Evolutionary conservation across 2,797 vertebrate species (phyloP).

Genomic region (Sebastes steindachneri): DNA sequence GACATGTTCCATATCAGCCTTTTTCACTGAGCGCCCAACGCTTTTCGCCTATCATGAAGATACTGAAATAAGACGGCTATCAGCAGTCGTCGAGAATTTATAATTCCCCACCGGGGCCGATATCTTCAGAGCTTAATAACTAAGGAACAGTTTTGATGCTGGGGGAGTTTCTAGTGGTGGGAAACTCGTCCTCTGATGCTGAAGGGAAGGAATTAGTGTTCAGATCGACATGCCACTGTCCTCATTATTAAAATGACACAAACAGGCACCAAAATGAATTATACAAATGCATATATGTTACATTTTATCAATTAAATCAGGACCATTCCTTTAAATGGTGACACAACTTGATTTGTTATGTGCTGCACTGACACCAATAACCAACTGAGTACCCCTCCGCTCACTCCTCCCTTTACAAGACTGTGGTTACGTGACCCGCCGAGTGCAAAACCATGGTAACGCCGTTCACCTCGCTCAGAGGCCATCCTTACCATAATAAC

Average conservation of each 20-base stretch:
- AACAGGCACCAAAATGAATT: background rate
- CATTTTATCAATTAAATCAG: background rate
- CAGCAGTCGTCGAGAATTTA: conserved; percentile 52
- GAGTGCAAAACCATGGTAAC: no score
- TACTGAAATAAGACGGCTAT: conserved; percentile 65
- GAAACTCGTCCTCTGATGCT: conserved; percentile 14
- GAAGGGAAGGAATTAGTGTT: conserved; percentile 8
- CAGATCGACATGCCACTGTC: background rate
- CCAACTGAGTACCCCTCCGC: no score
- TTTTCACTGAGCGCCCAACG: conserved; percentile 46
- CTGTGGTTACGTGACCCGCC: no score
- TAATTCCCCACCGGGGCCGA: conserved; percentile 57
- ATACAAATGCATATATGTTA: background rate
- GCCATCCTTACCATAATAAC: no score
- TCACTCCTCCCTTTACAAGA: no score
- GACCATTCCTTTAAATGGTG: background rate
- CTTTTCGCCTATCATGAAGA: conserved; percentile 53
- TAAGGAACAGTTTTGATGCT: conserved; percentile 28
- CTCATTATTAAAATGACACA: background rate
- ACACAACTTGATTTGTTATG: background rate
- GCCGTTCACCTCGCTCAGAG: no score
- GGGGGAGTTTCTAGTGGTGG: background rate
- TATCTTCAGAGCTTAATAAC: conserved; percentile 61
- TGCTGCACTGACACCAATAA: background rate
- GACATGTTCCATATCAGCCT: conserved; percentile 62